Percentiles rank a stretch among this genome's conserved stretches.
These are phyloP conservation scores for Xenopus tropicalis DNA, from an alignment of 2,113 vertebrate species.

Conservation along the genomic window DNA sequence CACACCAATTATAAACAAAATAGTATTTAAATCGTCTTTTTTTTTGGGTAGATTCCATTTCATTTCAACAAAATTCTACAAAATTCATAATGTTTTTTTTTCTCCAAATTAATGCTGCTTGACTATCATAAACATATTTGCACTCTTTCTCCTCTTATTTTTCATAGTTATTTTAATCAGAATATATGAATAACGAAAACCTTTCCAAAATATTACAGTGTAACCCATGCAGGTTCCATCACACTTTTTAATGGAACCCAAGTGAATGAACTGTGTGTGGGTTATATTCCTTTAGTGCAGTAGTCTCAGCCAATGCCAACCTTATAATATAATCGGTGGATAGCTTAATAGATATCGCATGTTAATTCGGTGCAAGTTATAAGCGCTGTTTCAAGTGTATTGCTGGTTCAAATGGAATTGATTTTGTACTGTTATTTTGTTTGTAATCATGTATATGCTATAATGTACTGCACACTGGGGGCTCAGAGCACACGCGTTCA, in stretches of 20 bases:
- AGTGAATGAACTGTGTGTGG: conserved; percentile 61
- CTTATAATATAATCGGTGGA: conserved; percentile 64
- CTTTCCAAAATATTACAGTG: conserved; percentile 61
- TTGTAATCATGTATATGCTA: conserved; percentile 77
- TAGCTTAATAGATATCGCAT: conserved; percentile 82
- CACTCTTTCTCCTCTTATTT: conserved; percentile 61
- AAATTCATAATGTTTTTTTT: conserved; percentile 45
- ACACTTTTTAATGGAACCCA: conserved; percentile 60
- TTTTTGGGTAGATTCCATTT: too few species aligned
- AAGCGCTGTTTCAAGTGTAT: conserved; percentile 76
- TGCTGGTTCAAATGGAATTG: conserved; percentile 71
- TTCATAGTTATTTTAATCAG: conserved; percentile 46
- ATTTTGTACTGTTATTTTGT: conserved; percentile 80
- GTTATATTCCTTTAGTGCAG: conserved; percentile 70
- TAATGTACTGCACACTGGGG: conserved; percentile 76
- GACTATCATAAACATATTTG: conserved; percentile 81
- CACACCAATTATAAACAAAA: neutral
- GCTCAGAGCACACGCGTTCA: conserved; percentile 62
- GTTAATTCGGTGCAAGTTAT: conserved; percentile 73
- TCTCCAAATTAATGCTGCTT: conserved; percentile 77
- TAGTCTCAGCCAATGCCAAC: conserved; percentile 71
- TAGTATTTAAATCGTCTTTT: too few species aligned
- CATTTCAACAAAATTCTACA: neutral
- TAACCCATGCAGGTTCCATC: conserved; percentile 65
- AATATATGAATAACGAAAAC: conserved; percentile 53